Conservation (phyloP, 2,113 vertebrate species). For the Platysternon megacephalum region DNA sequence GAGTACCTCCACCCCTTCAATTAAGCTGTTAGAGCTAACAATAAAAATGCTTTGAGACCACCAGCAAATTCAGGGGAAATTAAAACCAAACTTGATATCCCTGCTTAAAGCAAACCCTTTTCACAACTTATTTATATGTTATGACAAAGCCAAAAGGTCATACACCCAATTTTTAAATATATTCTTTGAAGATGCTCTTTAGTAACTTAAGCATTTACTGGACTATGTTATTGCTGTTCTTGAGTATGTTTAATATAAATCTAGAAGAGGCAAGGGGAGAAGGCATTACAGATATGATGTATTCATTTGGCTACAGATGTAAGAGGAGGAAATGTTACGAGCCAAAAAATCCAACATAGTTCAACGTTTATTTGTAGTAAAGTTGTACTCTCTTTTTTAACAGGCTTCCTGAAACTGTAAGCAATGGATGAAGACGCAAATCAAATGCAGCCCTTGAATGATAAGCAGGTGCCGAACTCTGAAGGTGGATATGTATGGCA, state of each 20-base stretch:
- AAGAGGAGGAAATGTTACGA: neutral
- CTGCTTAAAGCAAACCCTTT: neutral
- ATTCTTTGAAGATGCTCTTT: neutral
- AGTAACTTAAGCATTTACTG: neutral
- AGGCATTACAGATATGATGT: rapidly evolving
- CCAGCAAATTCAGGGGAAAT: neutral
- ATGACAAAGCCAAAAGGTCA: neutral
- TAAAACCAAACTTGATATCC: neutral
- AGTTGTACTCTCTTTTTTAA: neutral
- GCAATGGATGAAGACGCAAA: conserved; percentile 65
- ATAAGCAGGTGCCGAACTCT: conserved; percentile 71
- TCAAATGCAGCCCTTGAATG: conserved; percentile 41
- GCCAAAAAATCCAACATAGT: rapidly evolving
- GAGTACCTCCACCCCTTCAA: neutral
- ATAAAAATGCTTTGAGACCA: neutral
- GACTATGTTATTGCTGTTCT: rapidly evolving
- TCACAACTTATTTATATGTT: neutral
- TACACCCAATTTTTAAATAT: neutral
- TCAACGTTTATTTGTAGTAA: neutral
- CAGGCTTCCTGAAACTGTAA: neutral
- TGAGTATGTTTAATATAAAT: neutral
- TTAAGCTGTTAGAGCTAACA: neutral
- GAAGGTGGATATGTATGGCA: conserved; percentile 72
- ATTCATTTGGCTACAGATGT: neutral
- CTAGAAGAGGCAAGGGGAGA: neutral